phyloP scores from a whole-genome alignment of 2,113 vertebrate genomes.

The Nanger granti region DNA sequence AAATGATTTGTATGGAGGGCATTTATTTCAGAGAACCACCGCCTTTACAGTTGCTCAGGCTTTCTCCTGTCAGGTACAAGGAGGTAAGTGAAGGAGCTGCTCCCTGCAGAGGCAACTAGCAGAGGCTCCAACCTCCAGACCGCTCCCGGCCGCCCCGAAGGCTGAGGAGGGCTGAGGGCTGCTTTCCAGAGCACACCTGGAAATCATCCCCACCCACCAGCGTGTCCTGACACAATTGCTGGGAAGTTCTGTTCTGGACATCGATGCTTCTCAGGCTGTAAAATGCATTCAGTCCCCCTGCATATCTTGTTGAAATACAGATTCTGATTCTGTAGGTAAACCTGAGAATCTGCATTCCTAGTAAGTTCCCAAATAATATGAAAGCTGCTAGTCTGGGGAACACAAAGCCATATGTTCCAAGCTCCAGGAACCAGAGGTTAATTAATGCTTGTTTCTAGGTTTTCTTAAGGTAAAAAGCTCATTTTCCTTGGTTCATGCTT shows the following conservation, averaged over 20 bases:
- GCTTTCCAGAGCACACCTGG: not conserved
- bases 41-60: not conserved
- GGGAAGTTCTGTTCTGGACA: not conserved
- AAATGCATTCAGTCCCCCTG: not conserved
- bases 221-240: not conserved
- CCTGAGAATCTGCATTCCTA: not conserved
- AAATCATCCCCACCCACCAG: not conserved
- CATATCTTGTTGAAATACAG: not conserved
- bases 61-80: not conserved
- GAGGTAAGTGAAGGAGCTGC: not conserved
- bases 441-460: not conserved
- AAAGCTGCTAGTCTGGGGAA: not conserved
- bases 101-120: not conserved
- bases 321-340: not conserved
- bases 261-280: too few relatives aligned
- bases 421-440: not conserved
- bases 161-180: not conserved
- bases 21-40: not conserved
- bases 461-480: constrained; percentile 12
- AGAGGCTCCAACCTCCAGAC: not conserved
- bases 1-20: not conserved
- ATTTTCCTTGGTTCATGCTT: not conserved
- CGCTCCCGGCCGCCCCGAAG: not conserved
- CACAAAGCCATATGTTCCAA: not conserved
- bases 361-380: not conserved